Percentiles rank a stretch among this genome's conserved stretches.
phyloP scores from a whole-genome alignment of 35 echinoderm and acorn worm species.

The Heliocidaris tuberculata region DNA sequence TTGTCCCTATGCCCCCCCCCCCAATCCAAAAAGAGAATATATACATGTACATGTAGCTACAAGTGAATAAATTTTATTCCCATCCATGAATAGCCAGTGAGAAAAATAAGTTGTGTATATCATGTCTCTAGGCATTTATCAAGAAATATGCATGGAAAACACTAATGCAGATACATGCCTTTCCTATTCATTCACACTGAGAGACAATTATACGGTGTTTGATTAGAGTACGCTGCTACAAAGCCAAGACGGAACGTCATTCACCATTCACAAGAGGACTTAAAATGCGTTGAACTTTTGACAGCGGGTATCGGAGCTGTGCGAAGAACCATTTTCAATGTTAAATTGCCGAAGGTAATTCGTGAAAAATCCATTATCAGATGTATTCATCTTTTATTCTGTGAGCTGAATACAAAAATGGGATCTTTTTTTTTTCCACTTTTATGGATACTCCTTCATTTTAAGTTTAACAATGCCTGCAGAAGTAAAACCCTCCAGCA shows the following conservation, averaged over 20 bases:
- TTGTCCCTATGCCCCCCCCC: no score
- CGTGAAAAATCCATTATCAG: constrained; percentile 8
- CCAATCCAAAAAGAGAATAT: no score
- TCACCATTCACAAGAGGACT: background rate
- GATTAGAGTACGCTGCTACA: background rate
- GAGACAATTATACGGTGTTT: background rate
- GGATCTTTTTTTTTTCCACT: background rate
- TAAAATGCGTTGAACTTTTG: background rate
- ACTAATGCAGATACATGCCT: background rate
- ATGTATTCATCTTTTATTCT: background rate
- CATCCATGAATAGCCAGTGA: no score
- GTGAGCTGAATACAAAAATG: background rate
- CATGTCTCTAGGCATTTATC: no score
- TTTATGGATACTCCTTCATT: background rate
- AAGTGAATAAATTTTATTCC: no score
- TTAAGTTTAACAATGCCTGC: background rate
- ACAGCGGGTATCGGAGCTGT: background rate
- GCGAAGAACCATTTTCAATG: background rate
- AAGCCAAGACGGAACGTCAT: background rate
- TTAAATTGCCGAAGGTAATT: background rate
- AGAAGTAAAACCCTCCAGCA: background rate
- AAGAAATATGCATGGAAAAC: no score
- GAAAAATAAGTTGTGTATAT: no score
- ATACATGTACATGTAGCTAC: no score
- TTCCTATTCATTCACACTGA: background rate